These are phyloP conservation scores for Smutsia temminckii DNA, from an alignment of 2,797 vertebrate species.

Conservation along the genomic window DNA sequence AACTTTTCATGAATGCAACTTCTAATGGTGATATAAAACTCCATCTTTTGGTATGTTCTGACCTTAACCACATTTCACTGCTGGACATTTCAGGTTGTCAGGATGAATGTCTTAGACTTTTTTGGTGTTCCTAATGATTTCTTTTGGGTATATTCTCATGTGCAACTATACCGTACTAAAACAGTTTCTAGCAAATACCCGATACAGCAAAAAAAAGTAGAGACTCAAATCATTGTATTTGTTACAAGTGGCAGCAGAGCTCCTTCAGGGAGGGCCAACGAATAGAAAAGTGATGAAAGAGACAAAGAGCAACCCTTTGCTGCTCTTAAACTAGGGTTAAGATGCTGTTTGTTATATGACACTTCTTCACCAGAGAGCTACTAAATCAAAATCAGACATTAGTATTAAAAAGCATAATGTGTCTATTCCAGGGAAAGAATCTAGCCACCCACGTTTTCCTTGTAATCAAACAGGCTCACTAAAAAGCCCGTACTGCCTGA, in stretches of 20 bases:
- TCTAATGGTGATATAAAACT: not conserved
- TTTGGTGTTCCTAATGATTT: not conserved
- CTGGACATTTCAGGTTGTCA: not conserved
- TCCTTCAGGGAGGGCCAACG: not conserved
- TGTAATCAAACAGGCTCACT: conserved; percentile 51
- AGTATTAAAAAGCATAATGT: conserved; percentile 41
- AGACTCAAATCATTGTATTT: not conserved
- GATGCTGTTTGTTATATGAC: not conserved
- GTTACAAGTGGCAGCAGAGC: not conserved
- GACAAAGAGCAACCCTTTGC: not conserved
- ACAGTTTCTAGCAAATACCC: not conserved
- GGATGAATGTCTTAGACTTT: not conserved
- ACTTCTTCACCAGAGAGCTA: conserved; percentile 40
- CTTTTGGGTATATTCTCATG: not conserved
- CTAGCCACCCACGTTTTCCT: conserved; percentile 62
- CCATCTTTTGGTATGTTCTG: not conserved
- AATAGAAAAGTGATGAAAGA: not conserved
- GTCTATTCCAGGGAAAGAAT: conserved; percentile 50
- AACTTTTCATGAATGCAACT: not conserved
- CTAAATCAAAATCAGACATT: conserved; percentile 26
- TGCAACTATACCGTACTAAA: not conserved
- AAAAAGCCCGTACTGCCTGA: conserved; percentile 45
- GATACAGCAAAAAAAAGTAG: too few relatives aligned
- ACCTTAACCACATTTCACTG: not conserved
- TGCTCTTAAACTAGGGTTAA: conserved; percentile 14